Conservation (phyloP, 2,797 vertebrate genomes). For the Melanotaenia pygmaea region DNA sequence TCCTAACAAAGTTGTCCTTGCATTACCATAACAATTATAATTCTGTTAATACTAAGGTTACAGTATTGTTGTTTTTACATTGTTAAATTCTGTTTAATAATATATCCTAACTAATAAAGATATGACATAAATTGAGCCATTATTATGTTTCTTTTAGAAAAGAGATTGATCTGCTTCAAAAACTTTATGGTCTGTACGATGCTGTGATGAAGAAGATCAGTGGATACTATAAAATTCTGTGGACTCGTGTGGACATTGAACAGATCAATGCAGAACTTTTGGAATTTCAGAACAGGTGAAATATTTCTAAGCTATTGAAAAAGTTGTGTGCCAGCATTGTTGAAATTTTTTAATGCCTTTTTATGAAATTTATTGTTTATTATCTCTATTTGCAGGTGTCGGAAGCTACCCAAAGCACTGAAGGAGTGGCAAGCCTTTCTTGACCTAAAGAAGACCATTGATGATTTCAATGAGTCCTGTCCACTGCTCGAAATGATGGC, state of each 20-base stretch:
- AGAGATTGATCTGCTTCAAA: constrained; percentile 86
- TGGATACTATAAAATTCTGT: constrained; percentile 85
- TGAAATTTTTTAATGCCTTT: background rate
- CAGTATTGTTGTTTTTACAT: background rate
- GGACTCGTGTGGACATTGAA: constrained; percentile 85
- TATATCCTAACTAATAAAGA: background rate
- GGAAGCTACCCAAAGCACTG: constrained; percentile 85
- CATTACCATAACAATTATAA: background rate
- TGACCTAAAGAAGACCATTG: constrained; percentile 88
- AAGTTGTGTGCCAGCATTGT: rapidly evolving
- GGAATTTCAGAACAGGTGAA: constrained; percentile 86
- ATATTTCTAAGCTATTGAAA: background rate
- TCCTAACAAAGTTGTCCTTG: background rate
- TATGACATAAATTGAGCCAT: background rate
- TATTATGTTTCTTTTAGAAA: constrained; percentile 73
- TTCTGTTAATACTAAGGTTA: background rate
- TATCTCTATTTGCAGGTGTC: constrained; percentile 75
- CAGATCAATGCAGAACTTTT: constrained; percentile 84
- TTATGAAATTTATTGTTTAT: background rate
- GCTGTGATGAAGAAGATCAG: constrained; percentile 82
- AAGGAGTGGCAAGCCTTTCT: constrained; percentile 90
- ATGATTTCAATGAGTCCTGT: constrained; percentile 91
- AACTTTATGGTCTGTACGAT: constrained; percentile 87
- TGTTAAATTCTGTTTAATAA: background rate
- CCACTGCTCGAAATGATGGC: constrained; percentile 89